A percentile compares a stretch with the other conserved stretches of the same genome.
Evolutionary conservation across 2,113 vertebrate genomes (phyloP).

Genomic region (Acanthochromis polyacanthus): DNA sequence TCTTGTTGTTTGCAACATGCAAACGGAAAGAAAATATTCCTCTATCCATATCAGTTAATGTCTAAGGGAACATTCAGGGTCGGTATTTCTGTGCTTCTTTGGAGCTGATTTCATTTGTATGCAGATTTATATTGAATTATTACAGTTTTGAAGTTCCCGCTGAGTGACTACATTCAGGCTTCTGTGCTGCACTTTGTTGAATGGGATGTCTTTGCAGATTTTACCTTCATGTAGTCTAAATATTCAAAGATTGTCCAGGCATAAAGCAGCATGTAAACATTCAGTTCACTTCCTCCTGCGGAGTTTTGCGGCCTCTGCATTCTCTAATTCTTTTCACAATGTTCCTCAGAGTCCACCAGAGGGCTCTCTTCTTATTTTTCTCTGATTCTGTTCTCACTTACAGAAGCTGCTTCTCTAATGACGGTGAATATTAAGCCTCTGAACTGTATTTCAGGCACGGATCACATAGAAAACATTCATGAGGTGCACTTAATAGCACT

Average conservation of each 20-base stretch:
- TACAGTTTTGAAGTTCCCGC: too few species aligned
- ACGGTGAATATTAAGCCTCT: neutral
- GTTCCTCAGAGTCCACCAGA: constrained; percentile 19
- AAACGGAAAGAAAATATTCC: neutral
- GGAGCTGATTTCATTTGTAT: neutral
- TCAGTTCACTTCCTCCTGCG: neutral
- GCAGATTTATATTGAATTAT: too few species aligned
- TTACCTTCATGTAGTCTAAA: too few species aligned
- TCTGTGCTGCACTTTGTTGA: too few species aligned
- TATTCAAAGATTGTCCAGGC: too few species aligned
- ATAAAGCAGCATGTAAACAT: neutral
- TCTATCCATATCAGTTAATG: neutral
- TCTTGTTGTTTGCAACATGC: neutral
- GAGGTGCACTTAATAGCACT: neutral
- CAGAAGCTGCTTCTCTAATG: neutral
- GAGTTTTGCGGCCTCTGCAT: neutral
- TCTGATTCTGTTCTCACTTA: neutral
- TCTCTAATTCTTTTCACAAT: neutral
- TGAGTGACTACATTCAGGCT: too few species aligned
- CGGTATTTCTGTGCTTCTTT: neutral
- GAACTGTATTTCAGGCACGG: neutral
- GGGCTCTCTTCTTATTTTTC: neutral
- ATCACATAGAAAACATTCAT: neutral
- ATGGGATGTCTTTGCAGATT: too few species aligned
- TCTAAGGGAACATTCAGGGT: neutral